Percentiles rank a stretch among this genome's conserved stretches.
These are phyloP conservation scores for Entelurus aequoreus DNA, from an alignment of 2,113 vertebrate genomes.

Conservation along the genomic window DNA sequence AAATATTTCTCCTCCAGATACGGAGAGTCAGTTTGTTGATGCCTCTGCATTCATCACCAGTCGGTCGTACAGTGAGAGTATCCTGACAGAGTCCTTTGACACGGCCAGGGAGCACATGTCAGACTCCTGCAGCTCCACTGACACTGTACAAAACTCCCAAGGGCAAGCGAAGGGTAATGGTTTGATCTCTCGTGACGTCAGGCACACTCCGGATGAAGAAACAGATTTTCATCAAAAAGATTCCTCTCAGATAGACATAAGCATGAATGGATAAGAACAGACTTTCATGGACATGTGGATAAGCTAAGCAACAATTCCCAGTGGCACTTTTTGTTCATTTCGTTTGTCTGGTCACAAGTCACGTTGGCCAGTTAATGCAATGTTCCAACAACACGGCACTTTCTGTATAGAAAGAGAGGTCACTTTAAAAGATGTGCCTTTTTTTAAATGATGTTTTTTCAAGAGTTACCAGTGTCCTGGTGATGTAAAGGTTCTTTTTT, in stretches of 20 bases:
- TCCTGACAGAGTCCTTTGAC: conserved; percentile 44
- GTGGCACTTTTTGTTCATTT: conserved; percentile 23
- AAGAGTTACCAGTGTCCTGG: conserved; percentile 12
- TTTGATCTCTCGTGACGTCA: no score
- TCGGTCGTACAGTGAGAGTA: conserved; percentile 51
- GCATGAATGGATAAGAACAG: background rate
- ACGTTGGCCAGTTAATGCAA: conserved; percentile 10
- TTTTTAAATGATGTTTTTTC: conserved; percentile 18
- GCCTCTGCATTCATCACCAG: conserved; percentile 17
- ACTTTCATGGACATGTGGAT: conserved; percentile 5
- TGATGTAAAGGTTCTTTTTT: conserved; percentile 34
- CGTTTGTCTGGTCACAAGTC: conserved; percentile 11
- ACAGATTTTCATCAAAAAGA: conserved; percentile 11
- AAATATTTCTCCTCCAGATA: conserved; percentile 1
- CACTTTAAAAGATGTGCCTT: conserved; percentile 33
- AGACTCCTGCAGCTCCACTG: conserved; percentile 50
- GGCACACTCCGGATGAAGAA: conserved; percentile 4
- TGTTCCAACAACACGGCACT: conserved; percentile 36
- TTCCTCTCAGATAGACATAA: background rate
- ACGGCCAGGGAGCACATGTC: conserved; percentile 58
- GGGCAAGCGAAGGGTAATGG: conserved; percentile 17
- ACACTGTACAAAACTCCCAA: conserved; percentile 40
- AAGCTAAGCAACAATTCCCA: background rate
- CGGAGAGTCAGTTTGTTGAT: conserved; percentile 9
- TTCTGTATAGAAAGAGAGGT: conserved; percentile 24